phyloP scores from a whole-genome alignment of 2,113 vertebrate species.

The Probosciger aterrimus region DNA sequence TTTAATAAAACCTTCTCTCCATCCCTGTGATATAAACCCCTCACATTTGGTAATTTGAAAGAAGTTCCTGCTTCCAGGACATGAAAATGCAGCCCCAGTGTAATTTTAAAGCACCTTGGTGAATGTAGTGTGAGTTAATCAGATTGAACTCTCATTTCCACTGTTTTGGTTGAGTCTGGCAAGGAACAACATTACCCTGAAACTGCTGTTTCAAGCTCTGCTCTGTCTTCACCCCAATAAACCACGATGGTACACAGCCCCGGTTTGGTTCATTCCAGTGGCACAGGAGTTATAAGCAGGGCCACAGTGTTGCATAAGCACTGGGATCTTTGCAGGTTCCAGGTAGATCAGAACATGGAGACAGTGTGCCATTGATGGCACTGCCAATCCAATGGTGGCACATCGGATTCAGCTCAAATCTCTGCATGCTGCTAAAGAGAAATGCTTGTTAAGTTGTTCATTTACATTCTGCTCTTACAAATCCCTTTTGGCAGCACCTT shows the following conservation, averaged over 20 bases:
- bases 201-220: not conserved
- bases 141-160: not conserved
- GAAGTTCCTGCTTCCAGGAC: not conserved
- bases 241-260: not conserved
- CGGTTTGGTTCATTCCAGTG: not conserved
- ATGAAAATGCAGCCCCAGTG: not conserved
- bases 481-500: not conserved
- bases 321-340: not conserved
- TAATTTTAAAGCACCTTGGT: not conserved
- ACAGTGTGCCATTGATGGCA: not conserved
- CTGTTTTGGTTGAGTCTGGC: not conserved
- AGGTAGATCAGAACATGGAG: not conserved
- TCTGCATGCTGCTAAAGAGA: not conserved
- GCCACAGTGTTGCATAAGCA: not conserved
- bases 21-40: fast-evolving
- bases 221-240: not conserved
- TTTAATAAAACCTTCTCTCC: not conserved
- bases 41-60: not conserved
- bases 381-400: not conserved
- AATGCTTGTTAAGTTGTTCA: not conserved
- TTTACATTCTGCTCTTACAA: not conserved
- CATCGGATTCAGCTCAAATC: not conserved
- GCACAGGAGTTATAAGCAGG: not conserved
- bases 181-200: not conserved
- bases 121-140: not conserved